Evolutionary conservation across 2,797 vertebrate species (phyloP).

Genomic region (Petrocephalus sullivani): DNA sequence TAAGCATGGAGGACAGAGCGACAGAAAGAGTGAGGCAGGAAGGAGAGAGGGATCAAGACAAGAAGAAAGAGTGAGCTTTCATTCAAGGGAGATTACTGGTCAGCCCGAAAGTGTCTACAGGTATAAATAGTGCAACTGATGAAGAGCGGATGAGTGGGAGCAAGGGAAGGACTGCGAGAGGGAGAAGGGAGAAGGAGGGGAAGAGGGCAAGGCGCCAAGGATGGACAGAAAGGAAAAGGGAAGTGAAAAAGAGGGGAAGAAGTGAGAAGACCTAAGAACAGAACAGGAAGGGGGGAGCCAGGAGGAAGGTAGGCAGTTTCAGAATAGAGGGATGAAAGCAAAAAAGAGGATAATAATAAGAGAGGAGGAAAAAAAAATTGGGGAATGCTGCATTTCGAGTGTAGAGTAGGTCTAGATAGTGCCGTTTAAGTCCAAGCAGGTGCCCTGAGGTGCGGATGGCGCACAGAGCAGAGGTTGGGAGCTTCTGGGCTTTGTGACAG

Average conservation of each 20-base stretch:
- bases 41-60: not conserved
- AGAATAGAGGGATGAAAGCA: not conserved
- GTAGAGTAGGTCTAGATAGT: not conserved
- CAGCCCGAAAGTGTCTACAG: not conserved
- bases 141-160: not conserved
- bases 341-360: not conserved
- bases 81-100: conserved; percentile 1
- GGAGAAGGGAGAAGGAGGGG: not conserved
- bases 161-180: not conserved
- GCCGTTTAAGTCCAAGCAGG: not conserved
- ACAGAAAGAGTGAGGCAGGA: conserved; percentile 13
- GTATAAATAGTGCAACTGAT: conserved; percentile 1
- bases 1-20: not conserved
- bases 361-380: not conserved
- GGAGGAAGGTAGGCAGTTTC: not conserved
- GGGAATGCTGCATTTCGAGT: not conserved
- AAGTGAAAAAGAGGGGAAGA: not conserved
- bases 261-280: not conserved
- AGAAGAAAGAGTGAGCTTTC: conserved; percentile 24
- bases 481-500: not conserved
- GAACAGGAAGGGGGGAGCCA: not conserved
- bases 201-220: conserved; percentile 10
- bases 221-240: not conserved
- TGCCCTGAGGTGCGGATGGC: not conserved
- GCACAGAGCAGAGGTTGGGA: not conserved